phyloP scores from a whole-genome alignment of 1,140 invertebrate species.

The Heliconius hewitsoni region DNA sequence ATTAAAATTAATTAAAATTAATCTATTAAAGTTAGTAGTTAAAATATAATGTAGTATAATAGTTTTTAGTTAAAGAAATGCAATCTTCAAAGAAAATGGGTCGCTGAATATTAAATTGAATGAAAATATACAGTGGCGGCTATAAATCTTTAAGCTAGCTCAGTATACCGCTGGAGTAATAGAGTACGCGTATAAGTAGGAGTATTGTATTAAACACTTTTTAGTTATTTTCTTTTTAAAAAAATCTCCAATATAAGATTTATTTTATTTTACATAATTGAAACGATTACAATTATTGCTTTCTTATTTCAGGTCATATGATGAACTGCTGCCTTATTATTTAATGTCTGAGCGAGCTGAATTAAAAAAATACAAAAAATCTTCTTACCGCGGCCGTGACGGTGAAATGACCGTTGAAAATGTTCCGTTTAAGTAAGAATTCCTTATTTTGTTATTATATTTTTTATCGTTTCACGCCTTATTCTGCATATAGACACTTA shows the following conservation, averaged over 20 bases:
- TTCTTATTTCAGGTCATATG: conserved; percentile 83
- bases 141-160: conserved; percentile 6
- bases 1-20: too few species aligned
- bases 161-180: neutral
- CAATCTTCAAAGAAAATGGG: neutral
- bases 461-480: too few species aligned
- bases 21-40: too few species aligned
- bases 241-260: neutral
- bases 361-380: conserved; percentile 77
- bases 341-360: conserved; percentile 83
- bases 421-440: conserved; percentile 79
- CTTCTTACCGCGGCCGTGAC: conserved; percentile 81
- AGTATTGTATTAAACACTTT: neutral
- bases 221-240: conserved; percentile 26
- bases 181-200: neutral
- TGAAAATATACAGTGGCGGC: neutral
- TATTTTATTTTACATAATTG: neutral
- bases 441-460: neutral
- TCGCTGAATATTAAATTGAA: neutral
- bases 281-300: neutral
- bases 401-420: conserved; percentile 82
- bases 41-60: too few species aligned
- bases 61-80: neutral
- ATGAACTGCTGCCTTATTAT: conserved; percentile 87
- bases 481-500: too few species aligned